phyloP scores from a whole-genome alignment of 1,140 invertebrate genomes.

The Halesus radiatus region DNA sequence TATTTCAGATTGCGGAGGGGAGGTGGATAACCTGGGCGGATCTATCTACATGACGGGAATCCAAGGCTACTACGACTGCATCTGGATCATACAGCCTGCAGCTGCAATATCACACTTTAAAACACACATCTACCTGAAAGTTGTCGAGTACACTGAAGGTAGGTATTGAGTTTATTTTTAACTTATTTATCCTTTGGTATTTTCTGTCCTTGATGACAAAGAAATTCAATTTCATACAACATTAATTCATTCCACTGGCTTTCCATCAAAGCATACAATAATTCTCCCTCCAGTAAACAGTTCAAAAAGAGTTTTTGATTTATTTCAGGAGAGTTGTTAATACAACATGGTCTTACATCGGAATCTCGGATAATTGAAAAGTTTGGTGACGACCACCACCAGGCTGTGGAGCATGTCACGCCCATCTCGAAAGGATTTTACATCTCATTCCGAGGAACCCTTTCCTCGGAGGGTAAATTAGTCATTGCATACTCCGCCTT shows the following conservation, averaged over 20 bases:
- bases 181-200: too few relatives aligned
- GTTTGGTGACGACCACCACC: conserved; percentile 63
- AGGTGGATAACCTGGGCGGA: conserved; percentile 78
- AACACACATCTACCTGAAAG: conserved; percentile 77
- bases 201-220: too few relatives aligned
- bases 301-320: conserved; percentile 8
- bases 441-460: conserved; percentile 74
- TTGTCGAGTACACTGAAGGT: conserved; percentile 76
- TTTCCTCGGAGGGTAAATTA: conserved; percentile 72
- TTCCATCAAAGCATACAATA: too few relatives aligned
- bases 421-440: conserved; percentile 76
- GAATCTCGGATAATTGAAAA: conserved; percentile 72
- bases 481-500: conserved; percentile 78
- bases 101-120: conserved; percentile 73
- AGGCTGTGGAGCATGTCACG: conserved; percentile 72
- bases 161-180: conserved; percentile 63
- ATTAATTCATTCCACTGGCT: too few relatives aligned
- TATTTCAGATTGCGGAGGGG: conserved; percentile 76
- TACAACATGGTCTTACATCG: conserved; percentile 77
- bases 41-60: conserved; percentile 81
- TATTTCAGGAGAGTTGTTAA: conserved; percentile 64
- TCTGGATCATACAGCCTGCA: conserved; percentile 77
- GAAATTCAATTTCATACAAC: too few relatives aligned
- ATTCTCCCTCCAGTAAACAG: background rate
- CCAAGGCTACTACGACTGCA: conserved; percentile 75